A percentile compares a stretch with the other conserved stretches of the same genome.
Evolutionary conservation across 2,888 invertebrate species (phyloP).

Genomic region (Dicyrtoma fusca): DNA sequence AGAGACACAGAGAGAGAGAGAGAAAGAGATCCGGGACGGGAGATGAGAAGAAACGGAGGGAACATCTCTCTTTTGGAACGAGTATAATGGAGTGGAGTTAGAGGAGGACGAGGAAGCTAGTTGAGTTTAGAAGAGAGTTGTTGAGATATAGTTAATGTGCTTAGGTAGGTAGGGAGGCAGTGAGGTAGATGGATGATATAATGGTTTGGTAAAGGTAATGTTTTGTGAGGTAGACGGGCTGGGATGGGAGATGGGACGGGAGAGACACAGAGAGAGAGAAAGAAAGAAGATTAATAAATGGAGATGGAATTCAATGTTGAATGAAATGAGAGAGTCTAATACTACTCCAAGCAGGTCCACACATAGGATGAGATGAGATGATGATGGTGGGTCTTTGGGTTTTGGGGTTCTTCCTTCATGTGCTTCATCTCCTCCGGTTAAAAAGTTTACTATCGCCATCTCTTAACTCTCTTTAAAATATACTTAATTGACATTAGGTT

Average conservation of each 20-base stretch:
- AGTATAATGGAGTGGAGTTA: too few species aligned
- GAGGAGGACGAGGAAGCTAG: too few species aligned
- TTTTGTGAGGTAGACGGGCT: background rate
- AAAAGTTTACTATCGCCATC: conserved; percentile 19
- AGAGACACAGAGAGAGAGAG: background rate
- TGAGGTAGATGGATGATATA: too few species aligned
- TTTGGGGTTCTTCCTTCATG: too few species aligned
- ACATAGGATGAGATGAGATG: too few species aligned
- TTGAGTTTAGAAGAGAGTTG: background rate
- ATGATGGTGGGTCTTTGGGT: too few species aligned
- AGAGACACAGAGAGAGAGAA: too few species aligned
- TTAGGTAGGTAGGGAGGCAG: too few species aligned
- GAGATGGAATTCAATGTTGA: conserved; percentile 11
- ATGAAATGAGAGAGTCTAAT: background rate
- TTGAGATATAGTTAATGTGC: background rate
- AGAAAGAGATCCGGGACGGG: conserved; percentile 20
- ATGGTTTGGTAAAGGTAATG: too few species aligned
- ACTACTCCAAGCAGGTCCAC: too few species aligned
- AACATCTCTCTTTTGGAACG: background rate
- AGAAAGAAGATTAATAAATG: conserved; percentile 18
- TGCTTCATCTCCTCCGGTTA: too few species aligned
- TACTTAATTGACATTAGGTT: conserved; percentile 33
- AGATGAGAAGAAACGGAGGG: conserved; percentile 1
- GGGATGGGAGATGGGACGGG: background rate
- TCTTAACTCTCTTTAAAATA: conserved; percentile 20